Base-by-base conservation (phyloP, 2,797 vertebrate genomes). In the Takifugu ocellatus region DNA sequence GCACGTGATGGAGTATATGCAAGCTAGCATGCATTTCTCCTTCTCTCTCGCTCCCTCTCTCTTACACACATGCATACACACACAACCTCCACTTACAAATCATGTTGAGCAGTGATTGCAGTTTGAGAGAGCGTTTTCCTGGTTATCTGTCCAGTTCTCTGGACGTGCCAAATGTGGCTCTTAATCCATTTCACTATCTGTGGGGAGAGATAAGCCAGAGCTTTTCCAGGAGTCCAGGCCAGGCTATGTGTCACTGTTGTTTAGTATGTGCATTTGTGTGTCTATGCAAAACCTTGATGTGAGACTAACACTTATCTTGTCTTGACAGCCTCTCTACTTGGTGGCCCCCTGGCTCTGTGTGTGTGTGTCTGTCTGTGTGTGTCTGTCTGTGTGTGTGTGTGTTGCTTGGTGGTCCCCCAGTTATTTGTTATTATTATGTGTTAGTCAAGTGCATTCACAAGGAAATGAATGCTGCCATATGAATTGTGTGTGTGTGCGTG, bases 161-260 rank as follows among this genome's bases (percentile, higher is more conserved):
- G 78, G 83, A 75, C 74, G 73, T 88, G 86, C 86, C 87, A 87
- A 86, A 90, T 89, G 87, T 79, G 70, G 78, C 85, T 86, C 79
- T 88, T 91, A 92, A 92, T 91, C 87, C 88, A 88, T 88, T 90
- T 86, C 88, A 85, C 89, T 88, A 87, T 89, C 88, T 92, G 90
- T 81, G 78, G 83, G 77, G 79, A 78, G 79, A 84, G 90, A 92
- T 92, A 92, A 92, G 90, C 79, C 75, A 68, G 72, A 82, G 81
- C 83, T 86, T 84, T 86, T 84, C 75, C 82, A 87, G 73, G 78
- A 87, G 85, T 86, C 79, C 70, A 63, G 79, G 75, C 80, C 77
- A 82, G 74, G 52, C 65, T 81, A 71, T 74, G 64, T 80, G 78
- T 74, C 66, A 63, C 71, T 86, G 70, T 77, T 58, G 59, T 55